A percentile compares a stretch with the other conserved stretches of the same genome.
phyloP scores from a whole-genome alignment of 2,888 invertebrate species.

The Eupithecia subumbrata region DNA sequence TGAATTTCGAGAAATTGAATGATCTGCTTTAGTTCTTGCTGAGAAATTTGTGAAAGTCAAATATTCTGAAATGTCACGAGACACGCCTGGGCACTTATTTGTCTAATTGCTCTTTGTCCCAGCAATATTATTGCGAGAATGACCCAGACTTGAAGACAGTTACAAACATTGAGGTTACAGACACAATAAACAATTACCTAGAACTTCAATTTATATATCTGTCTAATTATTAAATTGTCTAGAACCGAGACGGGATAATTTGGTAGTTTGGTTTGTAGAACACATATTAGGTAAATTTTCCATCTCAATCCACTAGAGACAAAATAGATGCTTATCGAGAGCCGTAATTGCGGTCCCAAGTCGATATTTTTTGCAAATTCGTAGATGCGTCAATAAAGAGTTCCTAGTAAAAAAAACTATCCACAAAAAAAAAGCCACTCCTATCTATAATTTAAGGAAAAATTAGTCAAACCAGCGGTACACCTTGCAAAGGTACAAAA shows the following conservation, averaged over 20 bases:
- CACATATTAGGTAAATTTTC: not conserved
- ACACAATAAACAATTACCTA: constrained; percentile 1
- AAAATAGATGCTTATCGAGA: too few relatives aligned
- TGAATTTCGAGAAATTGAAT: not conserved
- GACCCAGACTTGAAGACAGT: not conserved
- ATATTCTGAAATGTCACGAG: not conserved
- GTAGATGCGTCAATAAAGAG: too few relatives aligned
- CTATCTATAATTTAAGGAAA: too few relatives aligned
- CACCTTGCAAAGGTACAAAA: too few relatives aligned
- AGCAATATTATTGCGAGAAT: not conserved
- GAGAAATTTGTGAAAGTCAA: not conserved
- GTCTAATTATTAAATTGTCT: not conserved
- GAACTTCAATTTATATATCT: not conserved
- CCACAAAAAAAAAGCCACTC: too few relatives aligned
- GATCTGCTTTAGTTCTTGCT: not conserved
- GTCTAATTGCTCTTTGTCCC: not conserved
- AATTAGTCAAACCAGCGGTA: too few relatives aligned
- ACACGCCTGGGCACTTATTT: not conserved
- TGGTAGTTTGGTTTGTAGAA: not conserved
- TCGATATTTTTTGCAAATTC: too few relatives aligned
- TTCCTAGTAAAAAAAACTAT: too few relatives aligned
- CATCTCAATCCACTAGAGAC: too few relatives aligned
- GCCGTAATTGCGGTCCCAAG: too few relatives aligned
- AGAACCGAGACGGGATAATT: not conserved
- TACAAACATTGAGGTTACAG: not conserved